Evolutionary conservation across 2,797 vertebrate genomes (phyloP).

Genomic region (Nyctibius grandis): DNA sequence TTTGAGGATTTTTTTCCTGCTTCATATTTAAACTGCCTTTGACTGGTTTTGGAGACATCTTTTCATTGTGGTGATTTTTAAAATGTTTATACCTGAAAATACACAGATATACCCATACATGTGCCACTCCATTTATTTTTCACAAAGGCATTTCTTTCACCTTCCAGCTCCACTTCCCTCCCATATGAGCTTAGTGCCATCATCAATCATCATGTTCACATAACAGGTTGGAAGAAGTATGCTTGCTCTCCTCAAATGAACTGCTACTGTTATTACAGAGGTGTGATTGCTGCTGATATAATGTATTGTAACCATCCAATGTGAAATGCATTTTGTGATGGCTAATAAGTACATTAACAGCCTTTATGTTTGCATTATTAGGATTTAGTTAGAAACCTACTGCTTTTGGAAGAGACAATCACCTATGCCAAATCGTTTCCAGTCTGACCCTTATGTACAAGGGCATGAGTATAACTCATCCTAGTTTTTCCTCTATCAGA

Average conservation of each 20-base stretch:
- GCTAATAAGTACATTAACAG: conserved; percentile 59
- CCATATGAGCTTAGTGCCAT: not conserved
- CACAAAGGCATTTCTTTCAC: conserved; percentile 32
- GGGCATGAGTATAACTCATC: conserved; percentile 41
- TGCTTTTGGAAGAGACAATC: conserved; percentile 1
- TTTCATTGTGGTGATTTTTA: not conserved
- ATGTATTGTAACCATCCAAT: conserved; percentile 56
- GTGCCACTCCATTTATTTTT: not conserved
- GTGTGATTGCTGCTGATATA: conserved; percentile 51
- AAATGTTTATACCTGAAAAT: not conserved
- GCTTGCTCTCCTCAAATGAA: conserved; percentile 56
- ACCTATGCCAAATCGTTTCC: not conserved
- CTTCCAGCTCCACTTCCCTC: conserved; percentile 35
- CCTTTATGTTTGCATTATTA: conserved; percentile 65
- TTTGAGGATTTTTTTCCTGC: not conserved
- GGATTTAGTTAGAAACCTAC: conserved; percentile 57
- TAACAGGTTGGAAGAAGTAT: conserved; percentile 49
- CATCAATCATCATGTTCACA: conserved; percentile 45
- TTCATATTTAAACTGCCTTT: not conserved
- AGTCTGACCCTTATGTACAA: conserved; percentile 45
- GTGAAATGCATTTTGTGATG: conserved; percentile 59
- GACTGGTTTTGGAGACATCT: not conserved
- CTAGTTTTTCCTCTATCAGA: not conserved
- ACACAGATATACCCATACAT: not conserved
- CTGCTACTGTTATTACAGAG: conserved; percentile 50